Evolutionary conservation across 2,797 vertebrate species (phyloP).

Genomic region (Manis javanica): DNA sequence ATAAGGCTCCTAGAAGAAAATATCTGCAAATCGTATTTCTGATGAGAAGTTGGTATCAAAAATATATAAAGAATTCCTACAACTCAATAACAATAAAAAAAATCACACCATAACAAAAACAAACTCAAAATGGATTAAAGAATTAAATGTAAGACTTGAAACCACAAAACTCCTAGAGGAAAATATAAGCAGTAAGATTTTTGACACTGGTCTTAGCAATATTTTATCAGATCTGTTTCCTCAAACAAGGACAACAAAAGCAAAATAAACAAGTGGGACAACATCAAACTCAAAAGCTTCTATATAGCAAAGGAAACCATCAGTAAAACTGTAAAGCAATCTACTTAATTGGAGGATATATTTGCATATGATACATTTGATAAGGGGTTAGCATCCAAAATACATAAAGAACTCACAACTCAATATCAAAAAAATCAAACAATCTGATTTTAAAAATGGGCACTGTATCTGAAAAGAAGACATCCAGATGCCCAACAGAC

Average conservation of each 20-base stretch:
- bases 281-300: not conserved
- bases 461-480: not conserved
- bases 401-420: not conserved
- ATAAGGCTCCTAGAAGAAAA: not conserved
- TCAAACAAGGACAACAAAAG: not conserved
- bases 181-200: not conserved
- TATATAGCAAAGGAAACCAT: not conserved
- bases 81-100: slow-evolving; percentile 9
- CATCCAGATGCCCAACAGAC: not conserved
- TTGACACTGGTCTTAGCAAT: not conserved
- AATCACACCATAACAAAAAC: not conserved
- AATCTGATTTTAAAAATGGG: not conserved
- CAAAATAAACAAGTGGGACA: not conserved
- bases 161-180: not conserved
- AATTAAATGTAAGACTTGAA: not conserved
- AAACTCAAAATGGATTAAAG: not conserved
- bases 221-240: not conserved
- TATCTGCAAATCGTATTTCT: not conserved
- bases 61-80: not conserved
- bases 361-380: not conserved
- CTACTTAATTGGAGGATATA: not conserved
- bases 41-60: not conserved
- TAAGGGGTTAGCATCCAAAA: not conserved
- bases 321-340: not conserved
- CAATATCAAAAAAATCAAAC: not conserved